These are phyloP conservation scores for Meriones psammophilus DNA, from an alignment of 2,797 vertebrate species.

Conservation along the genomic window DNA sequence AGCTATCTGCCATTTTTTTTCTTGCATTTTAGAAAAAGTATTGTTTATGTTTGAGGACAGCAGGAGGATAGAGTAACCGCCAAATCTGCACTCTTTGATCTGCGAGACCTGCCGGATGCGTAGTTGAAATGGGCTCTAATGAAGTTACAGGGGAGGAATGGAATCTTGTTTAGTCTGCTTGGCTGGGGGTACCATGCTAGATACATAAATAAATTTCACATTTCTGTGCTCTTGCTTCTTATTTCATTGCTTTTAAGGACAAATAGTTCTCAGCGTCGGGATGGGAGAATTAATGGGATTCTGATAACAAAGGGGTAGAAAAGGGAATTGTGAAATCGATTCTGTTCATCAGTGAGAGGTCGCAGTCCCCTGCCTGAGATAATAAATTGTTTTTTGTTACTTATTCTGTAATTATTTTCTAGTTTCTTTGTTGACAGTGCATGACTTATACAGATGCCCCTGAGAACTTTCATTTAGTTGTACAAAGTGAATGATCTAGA, in stretches of 20 bases:
- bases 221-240: constrained; percentile 37
- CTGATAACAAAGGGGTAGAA: constrained; percentile 8
- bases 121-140: constrained; percentile 38
- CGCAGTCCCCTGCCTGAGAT: background rate
- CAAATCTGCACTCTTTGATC: constrained; percentile 47
- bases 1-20: background rate
- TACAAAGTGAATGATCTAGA: background rate
- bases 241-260: constrained; percentile 32
- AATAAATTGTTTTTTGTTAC: constrained; percentile 40
- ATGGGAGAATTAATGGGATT: background rate
- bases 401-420: constrained; percentile 41
- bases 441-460: constrained; percentile 35
- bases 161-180: constrained; percentile 40
- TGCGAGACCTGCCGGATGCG: constrained; percentile 52
- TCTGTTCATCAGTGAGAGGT: background rate
- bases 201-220: constrained; percentile 33
- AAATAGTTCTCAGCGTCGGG: background rate
- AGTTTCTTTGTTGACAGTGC: background rate
- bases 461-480: constrained; percentile 47
- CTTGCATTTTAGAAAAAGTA: background rate
- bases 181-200: constrained; percentile 79
- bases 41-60: constrained; percentile 28
- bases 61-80: background rate
- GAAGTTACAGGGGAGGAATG: constrained; percentile 36
- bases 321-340: background rate